Conservation (phyloP, 1,140 invertebrate species). For the Magallana angulata region DNA sequence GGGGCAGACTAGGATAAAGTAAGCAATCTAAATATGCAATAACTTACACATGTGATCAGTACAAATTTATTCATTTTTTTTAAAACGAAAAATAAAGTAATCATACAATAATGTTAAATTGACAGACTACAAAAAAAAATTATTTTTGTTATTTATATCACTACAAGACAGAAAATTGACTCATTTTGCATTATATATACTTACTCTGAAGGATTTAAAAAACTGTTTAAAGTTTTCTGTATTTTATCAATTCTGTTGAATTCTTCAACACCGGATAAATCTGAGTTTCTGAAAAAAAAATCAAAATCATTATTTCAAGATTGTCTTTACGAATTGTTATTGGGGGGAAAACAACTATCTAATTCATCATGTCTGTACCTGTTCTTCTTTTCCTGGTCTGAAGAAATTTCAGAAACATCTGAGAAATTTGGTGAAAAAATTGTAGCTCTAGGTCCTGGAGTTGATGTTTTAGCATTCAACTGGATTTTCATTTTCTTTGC, state of each 20-base stretch:
- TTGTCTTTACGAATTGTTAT: too few species aligned
- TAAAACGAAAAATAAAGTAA: not conserved
- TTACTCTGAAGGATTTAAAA: constrained; percentile 32
- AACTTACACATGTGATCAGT: not conserved
- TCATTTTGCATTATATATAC: not conserved
- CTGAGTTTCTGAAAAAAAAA: not conserved
- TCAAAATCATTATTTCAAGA: not conserved
- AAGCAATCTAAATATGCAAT: too few species aligned
- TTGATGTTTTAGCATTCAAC: not conserved
- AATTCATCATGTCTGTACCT: not conserved
- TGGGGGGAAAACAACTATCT: not conserved
- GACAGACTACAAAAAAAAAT: too few species aligned
- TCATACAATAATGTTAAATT: not conserved
- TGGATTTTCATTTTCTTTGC: not conserved
- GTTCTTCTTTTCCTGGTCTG: not conserved
- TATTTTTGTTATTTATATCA: not conserved
- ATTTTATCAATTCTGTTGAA: not conserved
- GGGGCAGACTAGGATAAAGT: not conserved
- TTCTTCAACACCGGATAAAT: not conserved
- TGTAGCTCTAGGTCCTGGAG: constrained; percentile 8
- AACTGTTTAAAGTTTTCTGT: not conserved
- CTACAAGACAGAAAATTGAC: not conserved
- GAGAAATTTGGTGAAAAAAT: not conserved
- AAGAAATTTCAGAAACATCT: constrained; percentile 34
- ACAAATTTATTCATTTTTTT: not conserved